Percentiles rank a stretch among this genome's conserved stretches.
Conservation (phyloP, 2,888 invertebrate species). For the Spodoptera exigua region DNA sequence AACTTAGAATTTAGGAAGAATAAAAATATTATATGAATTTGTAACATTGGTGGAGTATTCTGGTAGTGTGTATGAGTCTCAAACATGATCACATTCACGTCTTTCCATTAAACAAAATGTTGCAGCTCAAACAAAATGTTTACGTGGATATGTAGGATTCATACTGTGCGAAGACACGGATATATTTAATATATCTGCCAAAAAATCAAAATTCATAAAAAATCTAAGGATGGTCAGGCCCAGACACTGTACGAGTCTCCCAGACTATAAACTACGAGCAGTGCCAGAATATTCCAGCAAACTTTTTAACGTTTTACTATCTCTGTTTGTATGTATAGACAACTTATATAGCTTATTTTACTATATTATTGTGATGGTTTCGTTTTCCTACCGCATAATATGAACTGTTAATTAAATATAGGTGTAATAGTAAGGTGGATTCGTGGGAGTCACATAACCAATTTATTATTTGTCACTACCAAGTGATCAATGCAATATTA, state of each 20-base stretch:
- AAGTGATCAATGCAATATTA: constrained; percentile 79
- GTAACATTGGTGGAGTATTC: constrained; percentile 73
- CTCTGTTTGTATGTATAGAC: constrained; percentile 86
- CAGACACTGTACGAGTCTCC: constrained; percentile 70
- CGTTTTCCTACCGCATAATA: constrained; percentile 87
- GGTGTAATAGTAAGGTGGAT: constrained; percentile 77
- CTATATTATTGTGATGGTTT: constrained; percentile 87
- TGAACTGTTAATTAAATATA: constrained; percentile 86
- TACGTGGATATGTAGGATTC: constrained; percentile 51
- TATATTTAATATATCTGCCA: constrained; percentile 82
- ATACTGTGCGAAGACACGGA: constrained; percentile 64
- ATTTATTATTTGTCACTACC: constrained; percentile 78
- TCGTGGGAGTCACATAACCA: constrained; percentile 84
- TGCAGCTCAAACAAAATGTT: constrained; percentile 56
- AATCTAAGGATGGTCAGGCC: constrained; percentile 13
- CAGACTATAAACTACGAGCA: constrained; percentile 79
- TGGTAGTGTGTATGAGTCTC: constrained; percentile 70
- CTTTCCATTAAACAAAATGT: constrained; percentile 52
- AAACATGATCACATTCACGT: constrained; percentile 36
- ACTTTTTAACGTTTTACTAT: constrained; percentile 81
- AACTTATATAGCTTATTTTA: constrained; percentile 86
- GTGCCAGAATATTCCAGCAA: constrained; percentile 71
- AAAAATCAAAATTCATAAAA: constrained; percentile 53
- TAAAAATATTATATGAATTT: constrained; percentile 84
- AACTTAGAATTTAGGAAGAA: constrained; percentile 81